Percentiles rank a stretch among this genome's conserved stretches.
phyloP scores from a whole-genome alignment of 2,888 invertebrate genomes.

The Neoaliturus tenellus region DNA sequence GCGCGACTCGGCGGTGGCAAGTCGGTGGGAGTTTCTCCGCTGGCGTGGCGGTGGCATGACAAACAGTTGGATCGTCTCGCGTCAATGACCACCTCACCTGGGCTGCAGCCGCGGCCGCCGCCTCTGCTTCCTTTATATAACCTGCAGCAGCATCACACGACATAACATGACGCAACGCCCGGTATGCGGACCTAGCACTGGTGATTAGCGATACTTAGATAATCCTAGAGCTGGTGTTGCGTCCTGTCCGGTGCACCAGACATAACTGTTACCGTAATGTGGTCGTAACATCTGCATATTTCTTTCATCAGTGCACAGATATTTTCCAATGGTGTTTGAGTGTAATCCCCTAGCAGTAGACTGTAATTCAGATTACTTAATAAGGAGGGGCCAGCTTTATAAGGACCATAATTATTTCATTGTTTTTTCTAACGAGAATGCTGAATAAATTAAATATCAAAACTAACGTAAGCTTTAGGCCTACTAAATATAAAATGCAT shows the following conservation, averaged over 20 bases:
- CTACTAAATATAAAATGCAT: too few species aligned
- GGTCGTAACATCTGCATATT: too few species aligned
- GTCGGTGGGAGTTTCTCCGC: neutral
- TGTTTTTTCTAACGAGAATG: too few species aligned
- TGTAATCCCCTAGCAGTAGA: too few species aligned
- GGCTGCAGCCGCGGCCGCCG: neutral
- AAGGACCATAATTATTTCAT: too few species aligned
- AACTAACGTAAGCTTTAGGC: too few species aligned
- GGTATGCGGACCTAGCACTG: neutral
- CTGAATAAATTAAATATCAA: too few species aligned
- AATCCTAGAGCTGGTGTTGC: neutral
- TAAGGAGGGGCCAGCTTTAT: too few species aligned
- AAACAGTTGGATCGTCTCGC: constrained; percentile 24
- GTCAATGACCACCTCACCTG: constrained; percentile 19
- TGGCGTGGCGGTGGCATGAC: constrained; percentile 38
- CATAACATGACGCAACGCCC: constrained; percentile 4
- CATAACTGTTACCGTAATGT: too few species aligned
- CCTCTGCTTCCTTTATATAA: neutral
- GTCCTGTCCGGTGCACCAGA: neutral
- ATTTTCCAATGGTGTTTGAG: too few species aligned
- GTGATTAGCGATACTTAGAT: constrained; percentile 9
- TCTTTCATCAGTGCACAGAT: too few species aligned
- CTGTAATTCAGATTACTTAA: too few species aligned
- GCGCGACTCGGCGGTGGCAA: neutral
- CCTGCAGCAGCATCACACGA: neutral